Evolutionary conservation across 2,113 vertebrate species (phyloP).

Genomic region (Nycticorax nycticorax): DNA sequence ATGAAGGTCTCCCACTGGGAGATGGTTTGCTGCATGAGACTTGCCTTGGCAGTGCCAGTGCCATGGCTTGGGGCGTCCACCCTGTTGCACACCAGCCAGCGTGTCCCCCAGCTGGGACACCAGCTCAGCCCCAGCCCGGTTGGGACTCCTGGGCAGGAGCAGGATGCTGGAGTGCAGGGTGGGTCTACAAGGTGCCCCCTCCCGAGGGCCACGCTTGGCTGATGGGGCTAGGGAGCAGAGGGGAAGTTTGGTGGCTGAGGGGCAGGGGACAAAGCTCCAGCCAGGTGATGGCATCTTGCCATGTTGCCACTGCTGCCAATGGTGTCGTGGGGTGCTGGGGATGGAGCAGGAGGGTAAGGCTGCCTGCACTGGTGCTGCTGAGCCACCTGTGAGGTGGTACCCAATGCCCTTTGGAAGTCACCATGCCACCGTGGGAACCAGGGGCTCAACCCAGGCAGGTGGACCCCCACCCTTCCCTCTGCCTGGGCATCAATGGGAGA

Average conservation of each 20-base stretch:
- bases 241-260: accelerated
- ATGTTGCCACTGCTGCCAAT: neutral
- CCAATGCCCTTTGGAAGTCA: neutral
- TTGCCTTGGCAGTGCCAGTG: accelerated
- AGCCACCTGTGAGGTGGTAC: neutral
- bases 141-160: neutral
- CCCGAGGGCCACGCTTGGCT: accelerated
- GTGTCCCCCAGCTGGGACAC: neutral
- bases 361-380: accelerated
- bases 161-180: accelerated
- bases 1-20: neutral
- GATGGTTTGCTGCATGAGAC: accelerated
- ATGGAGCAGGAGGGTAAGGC: neutral
- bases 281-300: neutral
- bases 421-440: accelerated
- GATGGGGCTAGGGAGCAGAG: neutral
- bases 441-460: neutral
- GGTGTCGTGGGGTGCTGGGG: no score
- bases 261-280: neutral
- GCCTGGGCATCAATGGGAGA: accelerated
- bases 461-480: neutral
- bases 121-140: accelerated
- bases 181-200: accelerated
- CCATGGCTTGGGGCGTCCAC: neutral
- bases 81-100: accelerated